Percentiles rank a stretch among this genome's conserved stretches.
Conservation (phyloP, 1,140 invertebrate genomes). For the Aphelenchoides avenae region DNA sequence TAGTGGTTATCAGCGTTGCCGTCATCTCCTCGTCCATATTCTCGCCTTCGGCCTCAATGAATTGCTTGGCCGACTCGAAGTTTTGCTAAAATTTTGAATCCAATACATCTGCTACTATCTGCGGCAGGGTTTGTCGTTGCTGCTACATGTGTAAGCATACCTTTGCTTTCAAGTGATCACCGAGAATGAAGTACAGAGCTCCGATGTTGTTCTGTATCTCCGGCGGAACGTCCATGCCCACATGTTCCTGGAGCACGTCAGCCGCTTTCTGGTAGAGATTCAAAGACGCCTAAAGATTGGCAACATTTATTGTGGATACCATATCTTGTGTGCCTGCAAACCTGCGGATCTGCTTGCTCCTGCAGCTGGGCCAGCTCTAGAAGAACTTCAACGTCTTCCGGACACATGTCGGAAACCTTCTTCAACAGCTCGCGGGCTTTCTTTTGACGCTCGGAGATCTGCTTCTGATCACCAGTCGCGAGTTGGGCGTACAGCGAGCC, state of each 20-base stretch:
- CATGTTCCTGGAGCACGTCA: constrained; percentile 84
- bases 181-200: constrained; percentile 75
- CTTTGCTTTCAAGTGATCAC: constrained; percentile 62
- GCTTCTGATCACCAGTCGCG: constrained; percentile 74
- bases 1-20: constrained; percentile 89
- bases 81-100: constrained; percentile 18
- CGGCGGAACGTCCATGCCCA: constrained; percentile 86
- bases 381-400: constrained; percentile 97
- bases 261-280: constrained; percentile 89
- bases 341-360: constrained; percentile 28
- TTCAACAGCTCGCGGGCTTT: constrained; percentile 66
- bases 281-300: constrained; percentile 66
- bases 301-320: background rate
- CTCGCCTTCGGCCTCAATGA: constrained; percentile 76
- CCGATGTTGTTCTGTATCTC: constrained; percentile 98
- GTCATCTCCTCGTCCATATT: constrained; percentile 77
- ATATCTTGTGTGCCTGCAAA: background rate
- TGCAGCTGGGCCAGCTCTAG: constrained; percentile 96
- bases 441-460: constrained; percentile 74
- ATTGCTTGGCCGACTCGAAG: constrained; percentile 76
- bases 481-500: constrained; percentile 89
- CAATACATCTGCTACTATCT: constrained; percentile 62
- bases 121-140: background rate
- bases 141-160: constrained; percentile 34
- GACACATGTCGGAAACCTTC: constrained; percentile 87